phyloP scores from a whole-genome alignment of 2,888 invertebrate species.

The Xylophagus ater region DNA sequence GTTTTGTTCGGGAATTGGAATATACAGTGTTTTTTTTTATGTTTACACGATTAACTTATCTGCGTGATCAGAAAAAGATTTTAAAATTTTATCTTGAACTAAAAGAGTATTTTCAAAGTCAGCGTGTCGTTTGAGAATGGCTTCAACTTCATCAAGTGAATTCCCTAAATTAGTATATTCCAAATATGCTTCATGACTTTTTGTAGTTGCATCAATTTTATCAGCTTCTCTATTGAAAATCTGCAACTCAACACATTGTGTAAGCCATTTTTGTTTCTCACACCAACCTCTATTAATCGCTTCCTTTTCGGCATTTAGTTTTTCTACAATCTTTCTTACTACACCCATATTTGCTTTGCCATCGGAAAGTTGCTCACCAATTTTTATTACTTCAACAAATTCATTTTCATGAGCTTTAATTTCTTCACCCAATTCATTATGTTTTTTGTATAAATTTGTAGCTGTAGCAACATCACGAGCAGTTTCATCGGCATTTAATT shows the following conservation, averaged over 20 bases:
- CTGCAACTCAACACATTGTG: conserved; percentile 80
- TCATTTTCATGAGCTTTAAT: conserved; percentile 84
- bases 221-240: conserved; percentile 93
- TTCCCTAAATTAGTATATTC: conserved; percentile 79
- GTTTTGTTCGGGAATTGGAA: too few relatives aligned
- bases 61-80: conserved; percentile 71
- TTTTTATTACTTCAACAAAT: conserved; percentile 67
- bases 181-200: conserved; percentile 86
- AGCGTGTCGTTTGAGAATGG: conserved; percentile 81
- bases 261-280: conserved; percentile 73
- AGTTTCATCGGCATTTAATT: conserved; percentile 63
- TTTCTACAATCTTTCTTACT: conserved; percentile 62
- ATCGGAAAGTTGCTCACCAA: conserved; percentile 63
- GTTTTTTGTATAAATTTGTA: conserved; percentile 77
- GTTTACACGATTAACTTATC: conserved; percentile 69
- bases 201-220: conserved; percentile 89
- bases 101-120: conserved; percentile 85
- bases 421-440: conserved; percentile 82
- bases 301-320: conserved; percentile 61
- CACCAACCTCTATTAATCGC: conserved; percentile 71
- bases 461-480: conserved; percentile 89
- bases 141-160: conserved; percentile 84
- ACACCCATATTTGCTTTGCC: conserved; percentile 65
- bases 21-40: too few relatives aligned
- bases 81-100: conserved; percentile 86